Percentiles rank a stretch among this genome's conserved stretches.
These are phyloP conservation scores for Crossaster papposus DNA, from an alignment of 53 echinoderm and acorn worm species.

Conservation along the genomic window DNA sequence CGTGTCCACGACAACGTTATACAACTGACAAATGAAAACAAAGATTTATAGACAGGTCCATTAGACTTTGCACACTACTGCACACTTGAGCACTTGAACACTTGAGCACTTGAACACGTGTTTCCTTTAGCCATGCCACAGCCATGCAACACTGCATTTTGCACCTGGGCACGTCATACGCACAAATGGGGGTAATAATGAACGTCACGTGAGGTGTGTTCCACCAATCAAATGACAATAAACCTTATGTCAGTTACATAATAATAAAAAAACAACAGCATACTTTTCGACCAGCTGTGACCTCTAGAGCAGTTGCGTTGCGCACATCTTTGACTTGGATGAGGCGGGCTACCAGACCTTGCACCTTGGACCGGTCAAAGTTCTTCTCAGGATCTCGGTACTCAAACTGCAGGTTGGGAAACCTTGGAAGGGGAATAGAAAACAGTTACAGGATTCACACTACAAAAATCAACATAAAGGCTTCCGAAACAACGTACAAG, in stretches of 20 bases:
- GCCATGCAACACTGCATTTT: too few relatives aligned
- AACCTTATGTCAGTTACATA: too few relatives aligned
- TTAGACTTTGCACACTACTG: too few relatives aligned
- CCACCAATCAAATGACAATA: too few relatives aligned
- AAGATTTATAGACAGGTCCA: not conserved
- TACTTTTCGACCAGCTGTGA: slow-evolving; percentile 95
- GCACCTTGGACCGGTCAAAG: slow-evolving; percentile 95
- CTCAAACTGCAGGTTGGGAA: slow-evolving; percentile 94
- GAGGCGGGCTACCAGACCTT: slow-evolving; percentile 92
- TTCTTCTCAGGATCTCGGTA: slow-evolving; percentile 94
- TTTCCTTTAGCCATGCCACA: too few relatives aligned
- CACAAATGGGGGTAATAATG: too few relatives aligned
- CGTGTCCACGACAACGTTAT: slow-evolving; percentile 95
- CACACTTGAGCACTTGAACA: too few relatives aligned
- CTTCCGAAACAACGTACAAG: not conserved
- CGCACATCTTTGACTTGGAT: slow-evolving; percentile 92
- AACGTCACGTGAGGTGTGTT: too few relatives aligned
- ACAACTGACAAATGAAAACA: slow-evolving; percentile 66
- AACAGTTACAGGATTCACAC: too few relatives aligned
- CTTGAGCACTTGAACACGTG: too few relatives aligned
- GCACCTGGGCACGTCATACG: too few relatives aligned
- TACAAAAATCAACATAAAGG: too few relatives aligned
- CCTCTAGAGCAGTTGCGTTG: slow-evolving; percentile 91
- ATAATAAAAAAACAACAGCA: not conserved
- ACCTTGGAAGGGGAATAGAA: slow-evolving; percentile 49